phyloP scores from a whole-genome alignment of 2,888 invertebrate genomes.

The Patella pellucida region DNA sequence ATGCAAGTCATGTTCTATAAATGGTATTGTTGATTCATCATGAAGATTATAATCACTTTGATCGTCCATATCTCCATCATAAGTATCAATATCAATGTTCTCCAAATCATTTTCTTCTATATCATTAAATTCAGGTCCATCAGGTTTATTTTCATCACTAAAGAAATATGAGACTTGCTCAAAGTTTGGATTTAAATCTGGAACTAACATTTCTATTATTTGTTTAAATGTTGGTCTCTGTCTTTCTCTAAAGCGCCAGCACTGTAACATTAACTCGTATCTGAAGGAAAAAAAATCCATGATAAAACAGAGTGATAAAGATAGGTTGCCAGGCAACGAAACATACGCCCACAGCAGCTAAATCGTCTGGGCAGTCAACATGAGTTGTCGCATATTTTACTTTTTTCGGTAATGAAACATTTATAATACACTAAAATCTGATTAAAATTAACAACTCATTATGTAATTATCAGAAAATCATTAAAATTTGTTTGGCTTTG shows the following conservation, averaged over 20 bases:
- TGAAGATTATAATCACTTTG: not conserved
- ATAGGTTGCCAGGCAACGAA: too few species aligned
- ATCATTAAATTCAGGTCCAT: constrained; percentile 20
- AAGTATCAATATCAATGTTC: not conserved
- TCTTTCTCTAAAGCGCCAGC: constrained; percentile 89
- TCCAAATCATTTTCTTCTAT: constrained; percentile 7
- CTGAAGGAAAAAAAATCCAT: constrained; percentile 47
- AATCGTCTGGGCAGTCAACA: too few species aligned
- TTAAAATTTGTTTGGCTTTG: too few species aligned
- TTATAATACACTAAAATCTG: too few species aligned
- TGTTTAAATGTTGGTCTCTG: constrained; percentile 86
- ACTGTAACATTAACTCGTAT: constrained; percentile 90
- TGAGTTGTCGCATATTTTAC: too few species aligned
- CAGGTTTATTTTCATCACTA: constrained; percentile 51
- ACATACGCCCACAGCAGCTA: too few species aligned
- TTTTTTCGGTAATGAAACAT: too few species aligned
- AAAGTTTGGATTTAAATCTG: constrained; percentile 78
- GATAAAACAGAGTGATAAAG: too few species aligned
- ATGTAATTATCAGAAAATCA: too few species aligned
- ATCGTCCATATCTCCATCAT: not conserved
- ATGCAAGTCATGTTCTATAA: constrained; percentile 4
- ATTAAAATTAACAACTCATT: too few species aligned
- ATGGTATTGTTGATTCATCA: constrained; percentile 9
- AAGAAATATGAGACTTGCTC: constrained; percentile 77
- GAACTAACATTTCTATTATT: constrained; percentile 80